phyloP scores from a whole-genome alignment of 1,140 invertebrate species.

The Cryptotermes secundus region DNA sequence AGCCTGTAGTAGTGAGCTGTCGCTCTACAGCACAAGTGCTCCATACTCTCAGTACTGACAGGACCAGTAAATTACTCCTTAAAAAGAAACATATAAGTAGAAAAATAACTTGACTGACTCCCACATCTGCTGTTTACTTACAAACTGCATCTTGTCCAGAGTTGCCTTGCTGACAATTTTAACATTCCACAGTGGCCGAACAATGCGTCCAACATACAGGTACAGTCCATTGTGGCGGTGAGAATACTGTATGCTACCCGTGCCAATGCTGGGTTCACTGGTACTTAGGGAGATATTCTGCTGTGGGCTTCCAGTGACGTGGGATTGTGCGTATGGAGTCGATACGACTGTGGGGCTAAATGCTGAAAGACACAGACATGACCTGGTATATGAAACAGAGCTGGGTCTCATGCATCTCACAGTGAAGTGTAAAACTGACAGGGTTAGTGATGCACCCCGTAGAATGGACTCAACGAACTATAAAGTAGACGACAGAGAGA shows the following conservation, averaged over 20 bases:
- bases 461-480: too few species aligned
- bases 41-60: too few species aligned
- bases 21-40: too few species aligned
- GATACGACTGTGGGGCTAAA: slow-evolving; percentile 45
- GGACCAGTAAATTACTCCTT: too few species aligned
- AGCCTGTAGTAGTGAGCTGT: too few species aligned
- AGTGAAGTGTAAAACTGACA: too few species aligned
- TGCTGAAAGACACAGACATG: slow-evolving; percentile 35
- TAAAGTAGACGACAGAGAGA: too few species aligned
- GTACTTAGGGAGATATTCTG: background rate
- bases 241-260: slow-evolving; percentile 49
- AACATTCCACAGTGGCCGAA: slow-evolving; percentile 78
- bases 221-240: slow-evolving; percentile 93
- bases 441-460: too few species aligned
- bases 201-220: slow-evolving; percentile 81
- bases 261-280: background rate
- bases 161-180: slow-evolving; percentile 64
- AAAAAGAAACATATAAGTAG: too few species aligned
- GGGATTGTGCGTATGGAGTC: slow-evolving; percentile 34
- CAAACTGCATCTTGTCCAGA: slow-evolving; percentile 47
- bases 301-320: background rate
- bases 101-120: too few species aligned
- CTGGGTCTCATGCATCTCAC: too few species aligned
- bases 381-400: background rate
- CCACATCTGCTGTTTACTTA: too few species aligned